These are phyloP conservation scores for Malurus alboscapulatus DNA, from an alignment of 2,113 vertebrate species.

Conservation along the genomic window DNA sequence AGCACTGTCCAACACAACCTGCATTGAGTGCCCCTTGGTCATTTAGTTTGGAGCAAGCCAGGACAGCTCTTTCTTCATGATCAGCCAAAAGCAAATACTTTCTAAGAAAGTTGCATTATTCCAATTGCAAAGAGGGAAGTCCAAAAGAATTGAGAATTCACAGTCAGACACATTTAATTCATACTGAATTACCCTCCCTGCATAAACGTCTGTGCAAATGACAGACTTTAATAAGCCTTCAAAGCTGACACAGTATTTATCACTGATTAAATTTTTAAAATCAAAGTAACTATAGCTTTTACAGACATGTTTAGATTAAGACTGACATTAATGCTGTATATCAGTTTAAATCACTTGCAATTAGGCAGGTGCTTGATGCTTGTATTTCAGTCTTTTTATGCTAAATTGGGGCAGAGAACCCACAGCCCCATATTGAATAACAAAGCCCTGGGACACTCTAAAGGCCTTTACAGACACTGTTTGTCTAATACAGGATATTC, in stretches of 20 bases:
- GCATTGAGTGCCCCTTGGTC: background rate
- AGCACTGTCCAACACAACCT: background rate
- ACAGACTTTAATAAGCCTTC: slow-evolving; percentile 56
- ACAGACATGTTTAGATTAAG: slow-evolving; percentile 51
- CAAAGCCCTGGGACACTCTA: background rate
- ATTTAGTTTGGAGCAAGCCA: background rate
- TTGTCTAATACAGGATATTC: background rate
- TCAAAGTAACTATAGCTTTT: slow-evolving; percentile 50
- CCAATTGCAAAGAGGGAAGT: background rate
- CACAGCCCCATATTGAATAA: background rate
- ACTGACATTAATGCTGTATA: slow-evolving; percentile 39
- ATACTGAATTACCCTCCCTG: background rate
- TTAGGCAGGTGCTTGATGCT: slow-evolving; percentile 25
- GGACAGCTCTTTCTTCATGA: background rate
- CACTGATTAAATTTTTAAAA: slow-evolving; percentile 57
- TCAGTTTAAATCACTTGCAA: slow-evolving; percentile 30
- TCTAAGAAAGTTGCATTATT: background rate
- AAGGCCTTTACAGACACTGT: background rate
- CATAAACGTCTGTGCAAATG: slow-evolving; percentile 34
- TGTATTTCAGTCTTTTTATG: background rate
- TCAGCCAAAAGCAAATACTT: background rate
- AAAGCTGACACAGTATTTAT: slow-evolving; percentile 58
- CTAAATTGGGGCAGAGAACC: background rate
- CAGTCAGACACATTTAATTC: background rate
- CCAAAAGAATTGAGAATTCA: background rate